These are phyloP conservation scores for Rhopalosiphum maidis DNA, from an alignment of 1,140 invertebrate genomes.

Conservation along the genomic window DNA sequence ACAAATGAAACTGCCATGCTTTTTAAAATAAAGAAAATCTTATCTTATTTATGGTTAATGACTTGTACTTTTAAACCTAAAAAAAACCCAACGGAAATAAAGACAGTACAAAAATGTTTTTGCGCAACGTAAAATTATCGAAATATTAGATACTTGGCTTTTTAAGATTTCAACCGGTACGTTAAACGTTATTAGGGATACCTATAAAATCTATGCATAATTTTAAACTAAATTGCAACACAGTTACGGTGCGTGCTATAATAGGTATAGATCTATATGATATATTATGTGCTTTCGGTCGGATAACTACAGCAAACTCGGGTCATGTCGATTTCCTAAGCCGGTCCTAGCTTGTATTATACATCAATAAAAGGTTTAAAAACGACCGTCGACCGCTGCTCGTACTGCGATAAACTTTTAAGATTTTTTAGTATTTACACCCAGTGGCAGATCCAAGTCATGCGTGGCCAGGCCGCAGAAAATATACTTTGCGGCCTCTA, in stretches of 20 bases:
- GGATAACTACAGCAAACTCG: not conserved
- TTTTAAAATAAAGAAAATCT: slow-evolving; percentile 4
- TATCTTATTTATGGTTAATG: slow-evolving; percentile 24
- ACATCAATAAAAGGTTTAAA: slow-evolving; percentile 2
- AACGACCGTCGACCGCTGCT: not conserved
- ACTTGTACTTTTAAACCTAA: not conserved
- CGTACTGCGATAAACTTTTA: slow-evolving; percentile 6
- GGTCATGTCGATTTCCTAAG: not conserved
- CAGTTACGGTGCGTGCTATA: not conserved
- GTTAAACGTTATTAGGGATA: not conserved
- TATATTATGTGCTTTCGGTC: not conserved
- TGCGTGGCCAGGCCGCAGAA: not conserved
- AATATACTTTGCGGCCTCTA: not conserved
- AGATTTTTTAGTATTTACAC: slow-evolving; percentile 9
- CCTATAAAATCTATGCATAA: not conserved
- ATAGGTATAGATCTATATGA: not conserved
- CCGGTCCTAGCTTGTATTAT: not conserved
- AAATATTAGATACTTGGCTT: not conserved
- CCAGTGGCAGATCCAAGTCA: not conserved
- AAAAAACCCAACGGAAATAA: not conserved
- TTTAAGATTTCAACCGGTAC: not conserved
- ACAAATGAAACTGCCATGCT: not conserved
- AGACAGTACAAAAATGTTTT: not conserved
- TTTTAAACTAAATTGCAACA: not conserved
- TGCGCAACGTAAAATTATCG: not conserved